These are phyloP conservation scores for Heptranchias perlo DNA, from an alignment of 2,113 vertebrate genomes.

Conservation along the genomic window DNA sequence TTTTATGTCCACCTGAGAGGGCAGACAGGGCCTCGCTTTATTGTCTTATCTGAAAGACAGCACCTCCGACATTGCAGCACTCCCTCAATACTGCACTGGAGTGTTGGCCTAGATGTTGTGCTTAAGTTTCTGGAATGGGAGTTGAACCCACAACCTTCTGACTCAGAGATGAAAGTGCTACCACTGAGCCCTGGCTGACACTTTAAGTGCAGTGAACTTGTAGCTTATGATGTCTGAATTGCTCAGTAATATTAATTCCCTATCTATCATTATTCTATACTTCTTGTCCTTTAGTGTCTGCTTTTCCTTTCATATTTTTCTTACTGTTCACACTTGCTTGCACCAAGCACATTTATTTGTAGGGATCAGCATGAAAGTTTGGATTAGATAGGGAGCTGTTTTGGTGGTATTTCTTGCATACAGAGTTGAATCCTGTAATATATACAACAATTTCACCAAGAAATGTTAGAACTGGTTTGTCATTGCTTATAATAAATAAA, in stretches of 20 bases:
- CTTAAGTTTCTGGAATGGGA: too few species aligned
- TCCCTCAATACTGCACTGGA: too few species aligned
- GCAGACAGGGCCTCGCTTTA: too few species aligned
- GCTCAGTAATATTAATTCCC: background rate
- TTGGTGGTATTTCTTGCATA: background rate
- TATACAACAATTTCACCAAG: background rate
- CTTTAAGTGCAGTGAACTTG: background rate
- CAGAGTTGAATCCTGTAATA: background rate
- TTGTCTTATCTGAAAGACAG: too few species aligned
- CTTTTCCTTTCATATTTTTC: background rate
- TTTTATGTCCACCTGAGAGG: too few species aligned
- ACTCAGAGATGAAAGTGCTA: too few species aligned
- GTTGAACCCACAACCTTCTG: too few species aligned
- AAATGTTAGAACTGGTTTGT: background rate
- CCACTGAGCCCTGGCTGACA: too few species aligned
- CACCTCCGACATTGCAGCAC: too few species aligned
- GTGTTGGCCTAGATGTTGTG: too few species aligned
- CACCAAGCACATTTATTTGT: background rate
- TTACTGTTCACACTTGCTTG: background rate
- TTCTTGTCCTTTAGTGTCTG: background rate
- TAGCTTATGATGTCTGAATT: background rate
- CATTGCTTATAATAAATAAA: background rate
- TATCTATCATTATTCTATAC: background rate
- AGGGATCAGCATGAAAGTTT: background rate
- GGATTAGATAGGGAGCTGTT: background rate